Base-by-base conservation (phyloP, 2,113 vertebrate species). In the Heterotilapia buettikoferi region DNA sequence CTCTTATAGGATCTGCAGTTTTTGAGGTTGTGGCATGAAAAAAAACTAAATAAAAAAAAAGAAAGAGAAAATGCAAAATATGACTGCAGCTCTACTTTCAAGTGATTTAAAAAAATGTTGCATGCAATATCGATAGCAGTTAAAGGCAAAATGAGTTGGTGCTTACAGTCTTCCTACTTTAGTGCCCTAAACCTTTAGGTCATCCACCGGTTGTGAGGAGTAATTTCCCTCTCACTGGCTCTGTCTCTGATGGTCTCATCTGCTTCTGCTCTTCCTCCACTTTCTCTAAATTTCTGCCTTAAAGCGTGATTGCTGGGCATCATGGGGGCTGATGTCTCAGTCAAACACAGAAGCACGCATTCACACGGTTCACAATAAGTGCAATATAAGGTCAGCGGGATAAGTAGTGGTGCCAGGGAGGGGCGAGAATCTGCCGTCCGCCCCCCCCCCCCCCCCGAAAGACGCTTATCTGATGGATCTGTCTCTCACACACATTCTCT, bases 331-430 rank as follows among this genome's bases (percentile, higher is more conserved):
- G 78, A 78, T 40, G 79, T 50, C 71, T 81, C 66, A 12, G 24
- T 61, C 63, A 68, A 6, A 79, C 78, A 82, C 43, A 13, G 12
- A 36, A 38, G 52, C 66, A 59, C 21, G 45, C 36, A 61, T 80
- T 83, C 57, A 63, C 73, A 83, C 63, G 38, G 12, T 31, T 66
- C 2, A 59, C n/a, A 84, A 3, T 26, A 80, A 83, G 87, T 87
- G 90, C 90, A 89, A 14, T 18, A 36, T 50, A 7, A 86, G 90
- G 90, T 94, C 91, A 93, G 89, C 29, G 61, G 88, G 88, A 89
- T 92, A 86, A 90, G 80, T 80, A 40, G 56, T 7, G 90, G 89
- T 88, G 86, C 86, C 89, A 81, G 88, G 73, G 84, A 84, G 86
- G 85, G 82, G n/a, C 13, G 87, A 56, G 80, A 86, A 82, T 82